Evolutionary conservation across 2,113 vertebrate genomes (phyloP).

Genomic region (Eubucco bourcierii): DNA sequence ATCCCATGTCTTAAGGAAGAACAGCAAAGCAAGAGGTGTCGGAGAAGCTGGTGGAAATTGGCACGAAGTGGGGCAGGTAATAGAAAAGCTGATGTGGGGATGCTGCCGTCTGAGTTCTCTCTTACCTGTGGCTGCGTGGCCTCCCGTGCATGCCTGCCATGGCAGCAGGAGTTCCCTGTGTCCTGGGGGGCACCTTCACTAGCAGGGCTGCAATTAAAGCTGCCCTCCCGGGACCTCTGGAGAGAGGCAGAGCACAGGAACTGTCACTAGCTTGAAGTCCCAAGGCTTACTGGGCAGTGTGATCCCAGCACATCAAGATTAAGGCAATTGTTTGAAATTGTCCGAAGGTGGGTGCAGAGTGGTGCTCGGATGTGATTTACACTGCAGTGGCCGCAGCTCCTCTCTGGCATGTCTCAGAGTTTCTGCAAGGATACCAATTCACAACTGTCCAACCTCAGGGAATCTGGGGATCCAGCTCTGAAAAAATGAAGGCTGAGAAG

Average conservation of each 20-base stretch:
- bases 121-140: slow-evolving; percentile 15
- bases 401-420: not conserved
- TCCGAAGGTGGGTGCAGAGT: not conserved
- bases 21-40: slow-evolving; percentile 72
- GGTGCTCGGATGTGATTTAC: not conserved
- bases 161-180: not conserved
- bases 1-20: slow-evolving; percentile 78
- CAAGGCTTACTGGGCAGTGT: not conserved
- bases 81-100: slow-evolving; percentile 53
- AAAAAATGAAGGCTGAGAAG: not conserved
- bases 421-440: not conserved
- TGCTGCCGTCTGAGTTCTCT: slow-evolving; percentile 57
- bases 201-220: slow-evolving; percentile 5
- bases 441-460: not conserved
- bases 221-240: not conserved
- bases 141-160: not conserved
- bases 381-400: not conserved
- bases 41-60: slow-evolving; percentile 73
- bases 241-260: not conserved
- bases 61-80: slow-evolving; percentile 69
- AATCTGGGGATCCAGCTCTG: not conserved
- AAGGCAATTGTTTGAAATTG: not conserved
- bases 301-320: not conserved
- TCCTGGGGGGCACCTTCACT: slow-evolving; percentile 12
- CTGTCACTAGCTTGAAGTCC: not conserved